Percentiles rank a stretch among this genome's conserved stretches.
Evolutionary conservation across 2,113 vertebrate species (phyloP).

Genomic region (Gopherus flavomarginatus): DNA sequence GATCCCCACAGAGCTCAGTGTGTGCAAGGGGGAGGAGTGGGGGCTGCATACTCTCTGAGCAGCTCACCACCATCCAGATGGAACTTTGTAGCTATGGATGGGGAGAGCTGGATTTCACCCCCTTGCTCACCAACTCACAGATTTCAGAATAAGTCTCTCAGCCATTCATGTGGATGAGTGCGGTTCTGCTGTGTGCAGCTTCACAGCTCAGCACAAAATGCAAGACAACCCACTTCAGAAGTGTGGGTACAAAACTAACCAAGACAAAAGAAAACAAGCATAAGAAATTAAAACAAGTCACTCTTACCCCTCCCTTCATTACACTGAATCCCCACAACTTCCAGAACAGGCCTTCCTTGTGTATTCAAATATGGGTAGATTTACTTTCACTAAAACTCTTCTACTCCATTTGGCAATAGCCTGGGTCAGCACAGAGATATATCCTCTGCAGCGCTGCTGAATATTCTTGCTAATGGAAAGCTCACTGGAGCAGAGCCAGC

Average conservation of each 20-base stretch:
- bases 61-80: neutral
- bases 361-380: neutral
- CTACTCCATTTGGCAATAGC: conserved; percentile 31
- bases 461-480: neutral
- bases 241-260: neutral
- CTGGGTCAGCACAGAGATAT: conserved; percentile 9
- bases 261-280: neutral
- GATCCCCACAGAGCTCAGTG: neutral
- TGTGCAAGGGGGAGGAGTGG: neutral
- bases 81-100: neutral
- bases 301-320: neutral
- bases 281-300: neutral
- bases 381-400: conserved; percentile 11
- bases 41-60: neutral
- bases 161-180: neutral
- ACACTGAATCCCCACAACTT: neutral
- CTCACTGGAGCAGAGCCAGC: conserved; percentile 18
- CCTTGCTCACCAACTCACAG: fast-evolving
- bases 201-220: neutral
- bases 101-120: neutral
- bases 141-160: neutral
- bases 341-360: neutral
- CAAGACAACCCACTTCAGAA: neutral
- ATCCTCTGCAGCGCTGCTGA: neutral
- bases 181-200: neutral